Evolutionary conservation across 2,888 invertebrate species (phyloP).

Genomic region (Apamea anceps): DNA sequence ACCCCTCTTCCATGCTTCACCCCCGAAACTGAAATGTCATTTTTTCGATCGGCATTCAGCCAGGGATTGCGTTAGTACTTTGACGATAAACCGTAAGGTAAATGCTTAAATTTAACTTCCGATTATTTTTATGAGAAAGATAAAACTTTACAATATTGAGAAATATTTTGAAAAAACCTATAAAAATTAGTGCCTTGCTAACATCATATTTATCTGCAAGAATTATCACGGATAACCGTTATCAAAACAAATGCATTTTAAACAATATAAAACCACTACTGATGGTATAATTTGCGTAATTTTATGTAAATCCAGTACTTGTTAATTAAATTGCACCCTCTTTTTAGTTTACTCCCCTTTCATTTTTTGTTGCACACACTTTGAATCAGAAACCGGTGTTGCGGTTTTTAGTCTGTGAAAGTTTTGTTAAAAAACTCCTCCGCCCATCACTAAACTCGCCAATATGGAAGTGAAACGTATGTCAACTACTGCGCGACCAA

Average conservation of each 20-base stretch:
- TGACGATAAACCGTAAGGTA: conserved; percentile 48
- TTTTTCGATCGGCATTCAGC: conserved; percentile 82
- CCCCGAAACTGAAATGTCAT: conserved; percentile 83
- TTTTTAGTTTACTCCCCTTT: background rate
- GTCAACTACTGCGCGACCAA: conserved; percentile 85
- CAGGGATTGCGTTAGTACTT: conserved; percentile 61
- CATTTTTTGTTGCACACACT: background rate
- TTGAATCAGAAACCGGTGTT: conserved; percentile 48
- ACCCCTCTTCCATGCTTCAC: conserved; percentile 78
- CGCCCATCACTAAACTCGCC: conserved; percentile 80
- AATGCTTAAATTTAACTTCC: background rate
- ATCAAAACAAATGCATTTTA: background rate
- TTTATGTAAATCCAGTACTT: background rate
- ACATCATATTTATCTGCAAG: background rate
- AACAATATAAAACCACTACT: background rate
- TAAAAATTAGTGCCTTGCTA: background rate
- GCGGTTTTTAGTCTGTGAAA: conserved; percentile 51
- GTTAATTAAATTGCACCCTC: too few relatives aligned
- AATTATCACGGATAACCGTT: background rate
- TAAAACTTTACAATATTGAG: background rate
- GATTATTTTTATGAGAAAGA: background rate
- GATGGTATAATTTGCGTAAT: background rate
- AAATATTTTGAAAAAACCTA: background rate
- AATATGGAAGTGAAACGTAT: conserved; percentile 88
- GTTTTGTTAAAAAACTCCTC: conserved; percentile 36